phyloP scores from a whole-genome alignment of 1,140 invertebrate genomes.

The Homalodisca vitripennis region DNA sequence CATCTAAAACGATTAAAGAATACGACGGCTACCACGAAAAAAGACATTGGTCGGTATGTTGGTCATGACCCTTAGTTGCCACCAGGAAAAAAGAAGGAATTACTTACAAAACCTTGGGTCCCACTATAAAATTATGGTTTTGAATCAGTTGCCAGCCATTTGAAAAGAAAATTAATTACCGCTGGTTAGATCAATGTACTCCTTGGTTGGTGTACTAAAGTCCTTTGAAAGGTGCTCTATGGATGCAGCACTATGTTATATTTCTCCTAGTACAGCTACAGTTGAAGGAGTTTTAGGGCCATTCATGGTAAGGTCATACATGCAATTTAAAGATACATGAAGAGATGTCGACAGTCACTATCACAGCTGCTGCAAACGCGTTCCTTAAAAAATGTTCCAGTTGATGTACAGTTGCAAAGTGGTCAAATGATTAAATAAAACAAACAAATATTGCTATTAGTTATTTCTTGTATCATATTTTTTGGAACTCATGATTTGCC shows the following conservation, averaged over 20 bases:
- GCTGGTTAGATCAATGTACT: conserved; percentile 36
- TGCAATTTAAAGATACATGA: conserved; percentile 36
- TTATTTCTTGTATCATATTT: too few relatives aligned
- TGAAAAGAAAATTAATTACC: conserved; percentile 37
- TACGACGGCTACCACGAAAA: conserved; percentile 34
- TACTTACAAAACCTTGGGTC: conserved; percentile 20
- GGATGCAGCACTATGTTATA: conserved; percentile 38
- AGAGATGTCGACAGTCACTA: conserved; percentile 35
- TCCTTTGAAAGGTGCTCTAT: conserved; percentile 41
- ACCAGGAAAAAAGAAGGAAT: conserved; percentile 24
- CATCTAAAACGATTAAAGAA: too few relatives aligned
- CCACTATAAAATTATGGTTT: conserved; percentile 24
- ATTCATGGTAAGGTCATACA: too few relatives aligned
- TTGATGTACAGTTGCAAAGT: too few relatives aligned
- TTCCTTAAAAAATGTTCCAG: conserved; percentile 41
- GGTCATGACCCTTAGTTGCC: conserved; percentile 32
- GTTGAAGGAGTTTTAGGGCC: conserved; percentile 32
- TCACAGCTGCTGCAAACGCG: conserved; percentile 29
- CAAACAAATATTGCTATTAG: too few relatives aligned
- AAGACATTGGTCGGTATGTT: conserved; percentile 35
- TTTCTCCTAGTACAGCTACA: conserved; percentile 28
- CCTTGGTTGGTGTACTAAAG: conserved; percentile 42
- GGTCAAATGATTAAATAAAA: too few relatives aligned
- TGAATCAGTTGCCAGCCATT: conserved; percentile 29
- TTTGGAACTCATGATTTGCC: conserved; percentile 41